Conservation (phyloP, 2,888 invertebrate species). For the Cantharis rustica region DNA sequence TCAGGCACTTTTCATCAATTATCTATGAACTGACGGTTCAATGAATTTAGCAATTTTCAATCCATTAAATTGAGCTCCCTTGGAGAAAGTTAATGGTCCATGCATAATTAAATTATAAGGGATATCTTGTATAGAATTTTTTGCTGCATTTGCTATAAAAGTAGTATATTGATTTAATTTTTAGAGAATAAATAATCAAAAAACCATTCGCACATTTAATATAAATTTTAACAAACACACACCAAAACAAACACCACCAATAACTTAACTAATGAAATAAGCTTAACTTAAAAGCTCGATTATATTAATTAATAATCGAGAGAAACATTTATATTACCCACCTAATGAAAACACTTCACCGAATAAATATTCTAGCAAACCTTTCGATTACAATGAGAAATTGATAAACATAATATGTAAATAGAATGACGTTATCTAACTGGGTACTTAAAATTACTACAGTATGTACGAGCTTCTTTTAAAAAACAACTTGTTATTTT, state of each 20-base stretch:
- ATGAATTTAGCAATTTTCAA: slow-evolving; percentile 8
- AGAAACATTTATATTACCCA: not conserved
- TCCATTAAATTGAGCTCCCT: slow-evolving; percentile 6
- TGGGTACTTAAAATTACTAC: not conserved
- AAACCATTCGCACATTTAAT: not conserved
- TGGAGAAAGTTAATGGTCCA: slow-evolving; percentile 8
- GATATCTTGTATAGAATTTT: slow-evolving; percentile 5
- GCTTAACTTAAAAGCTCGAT: not conserved
- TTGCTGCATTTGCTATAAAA: not conserved
- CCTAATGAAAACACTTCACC: not conserved
- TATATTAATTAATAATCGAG: not conserved
- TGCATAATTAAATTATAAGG: slow-evolving; percentile 9
- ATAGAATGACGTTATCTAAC: not conserved
- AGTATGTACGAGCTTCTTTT: not conserved
- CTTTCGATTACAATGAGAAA: not conserved
- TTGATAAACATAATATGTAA: not conserved
- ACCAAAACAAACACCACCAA: not conserved
- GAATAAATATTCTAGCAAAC: not conserved
- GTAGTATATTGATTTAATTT: not conserved
- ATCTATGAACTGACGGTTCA: not conserved
- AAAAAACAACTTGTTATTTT: not conserved
- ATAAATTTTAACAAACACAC: too few species aligned
- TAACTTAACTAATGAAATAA: not conserved
- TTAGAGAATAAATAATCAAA: not conserved
- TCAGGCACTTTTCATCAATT: not conserved